Percentiles rank a stretch among this genome's conserved stretches.
These are phyloP conservation scores for Nettapus auritus DNA, from an alignment of 2,113 vertebrate species.

Conservation along the genomic window DNA sequence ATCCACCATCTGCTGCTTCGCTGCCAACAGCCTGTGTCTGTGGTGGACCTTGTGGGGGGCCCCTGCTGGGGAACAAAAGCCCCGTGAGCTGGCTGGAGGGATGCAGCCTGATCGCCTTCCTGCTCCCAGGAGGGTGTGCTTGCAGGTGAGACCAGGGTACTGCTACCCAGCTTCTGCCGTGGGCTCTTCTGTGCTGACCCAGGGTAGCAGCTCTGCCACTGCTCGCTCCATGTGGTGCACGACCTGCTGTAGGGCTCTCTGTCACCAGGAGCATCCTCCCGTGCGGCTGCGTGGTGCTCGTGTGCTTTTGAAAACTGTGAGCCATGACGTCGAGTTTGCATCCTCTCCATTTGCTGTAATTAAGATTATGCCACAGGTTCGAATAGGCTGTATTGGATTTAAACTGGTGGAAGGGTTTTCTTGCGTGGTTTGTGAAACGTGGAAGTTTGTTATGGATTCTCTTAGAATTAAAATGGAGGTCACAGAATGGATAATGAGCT, in stretches of 20 bases:
- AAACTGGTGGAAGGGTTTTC: neutral
- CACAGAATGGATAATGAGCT: neutral
- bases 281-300: rapidly evolving
- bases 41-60: neutral
- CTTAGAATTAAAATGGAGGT: neutral
- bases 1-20: neutral
- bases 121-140: neutral
- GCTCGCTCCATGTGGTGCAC: rapidly evolving
- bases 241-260: neutral
- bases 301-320: neutral
- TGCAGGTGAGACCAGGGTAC: neutral
- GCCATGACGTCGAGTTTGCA: neutral
- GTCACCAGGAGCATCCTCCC: neutral
- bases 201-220: neutral
- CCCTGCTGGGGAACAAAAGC: neutral
- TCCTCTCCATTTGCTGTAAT: neutral
- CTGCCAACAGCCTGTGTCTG: neutral
- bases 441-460: neutral
- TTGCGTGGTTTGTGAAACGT: neutral
- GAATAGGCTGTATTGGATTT: neutral
- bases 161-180: neutral
- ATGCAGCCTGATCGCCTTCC: neutral
- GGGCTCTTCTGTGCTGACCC: neutral
- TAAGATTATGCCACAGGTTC: neutral
- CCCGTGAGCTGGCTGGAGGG: neutral